A percentile compares a stretch with the other conserved stretches of the same genome.
phyloP scores from a whole-genome alignment of 1,140 invertebrate genomes.

The Drosophila cardini region DNA sequence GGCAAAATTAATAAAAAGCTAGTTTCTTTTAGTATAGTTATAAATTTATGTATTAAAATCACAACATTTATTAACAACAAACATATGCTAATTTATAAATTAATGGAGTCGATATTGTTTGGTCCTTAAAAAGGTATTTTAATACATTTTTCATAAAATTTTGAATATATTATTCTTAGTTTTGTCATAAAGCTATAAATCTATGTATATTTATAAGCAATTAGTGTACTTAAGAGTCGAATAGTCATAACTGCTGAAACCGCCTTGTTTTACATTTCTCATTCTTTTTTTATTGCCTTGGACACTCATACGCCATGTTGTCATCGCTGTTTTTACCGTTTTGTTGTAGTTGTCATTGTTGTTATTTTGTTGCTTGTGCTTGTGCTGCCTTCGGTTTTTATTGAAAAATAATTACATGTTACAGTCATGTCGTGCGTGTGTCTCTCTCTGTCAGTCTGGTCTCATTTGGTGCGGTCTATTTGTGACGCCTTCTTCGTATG shows the following conservation, averaged over 20 bases:
- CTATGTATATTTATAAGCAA: not conserved
- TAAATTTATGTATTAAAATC: not conserved
- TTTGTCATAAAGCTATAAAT: too few species aligned
- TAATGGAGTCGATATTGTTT: too few species aligned
- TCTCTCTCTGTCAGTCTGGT: conserved; percentile 56
- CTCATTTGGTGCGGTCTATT: conserved; percentile 72
- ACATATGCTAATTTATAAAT: not conserved
- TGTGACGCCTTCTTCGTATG: conserved; percentile 56
- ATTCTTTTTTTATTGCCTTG: conserved; percentile 55
- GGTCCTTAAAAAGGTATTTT: too few species aligned
- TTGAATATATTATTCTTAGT: not conserved
- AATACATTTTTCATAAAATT: too few species aligned
- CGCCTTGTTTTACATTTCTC: conserved; percentile 18
- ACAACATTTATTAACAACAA: not conserved
- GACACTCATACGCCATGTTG: conserved; percentile 77
- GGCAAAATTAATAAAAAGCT: not conserved
- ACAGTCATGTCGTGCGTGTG: conserved; percentile 80
- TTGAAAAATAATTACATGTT: conserved; percentile 84
- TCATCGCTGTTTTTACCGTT: conserved; percentile 57
- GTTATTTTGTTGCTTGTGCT: conserved; percentile 52
- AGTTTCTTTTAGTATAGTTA: too few species aligned
- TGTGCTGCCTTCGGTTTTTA: conserved; percentile 79
- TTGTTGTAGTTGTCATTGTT: conserved; percentile 41
- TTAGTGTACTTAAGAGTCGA: conserved; percentile 25
- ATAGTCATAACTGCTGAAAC: conserved; percentile 16